A percentile compares a stretch with the other conserved stretches of the same genome.
Conservation (phyloP, 2,797 vertebrate genomes). For the Oophaga sylvatica region DNA sequence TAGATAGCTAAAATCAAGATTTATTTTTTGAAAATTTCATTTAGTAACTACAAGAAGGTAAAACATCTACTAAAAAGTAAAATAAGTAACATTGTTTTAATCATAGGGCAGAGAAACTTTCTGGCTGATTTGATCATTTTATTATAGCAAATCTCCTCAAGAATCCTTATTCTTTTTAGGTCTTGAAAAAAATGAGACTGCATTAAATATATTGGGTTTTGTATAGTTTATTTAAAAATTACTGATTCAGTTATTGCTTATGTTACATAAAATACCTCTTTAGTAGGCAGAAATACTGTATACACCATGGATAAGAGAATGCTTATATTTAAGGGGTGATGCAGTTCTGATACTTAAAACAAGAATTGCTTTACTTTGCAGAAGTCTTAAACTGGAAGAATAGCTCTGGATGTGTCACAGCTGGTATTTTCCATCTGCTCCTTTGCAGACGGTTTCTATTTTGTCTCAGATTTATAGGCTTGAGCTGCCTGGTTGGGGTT, state of each 20-base stretch:
- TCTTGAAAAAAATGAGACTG: background rate
- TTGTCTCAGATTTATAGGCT: conserved; percentile 54
- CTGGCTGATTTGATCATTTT: background rate
- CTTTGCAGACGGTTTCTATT: conserved; percentile 49
- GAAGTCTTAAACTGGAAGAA: conserved; percentile 56
- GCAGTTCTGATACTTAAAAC: conserved; percentile 2
- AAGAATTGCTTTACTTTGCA: conserved; percentile 46
- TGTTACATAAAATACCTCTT: background rate
- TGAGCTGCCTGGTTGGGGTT: conserved; percentile 42
- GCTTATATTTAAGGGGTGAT: conserved; percentile 34
- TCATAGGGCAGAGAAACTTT: background rate
- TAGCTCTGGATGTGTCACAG: conserved; percentile 55
- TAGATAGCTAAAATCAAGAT: background rate
- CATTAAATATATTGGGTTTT: conserved; percentile 1
- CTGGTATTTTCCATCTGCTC: conserved; percentile 59
- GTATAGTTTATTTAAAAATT: background rate
- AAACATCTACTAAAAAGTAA: background rate
- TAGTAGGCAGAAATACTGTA: background rate
- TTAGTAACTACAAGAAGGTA: background rate
- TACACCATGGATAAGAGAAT: conserved; percentile 24
- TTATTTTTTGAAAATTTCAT: background rate
- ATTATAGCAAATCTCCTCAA: background rate
- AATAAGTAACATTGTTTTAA: background rate
- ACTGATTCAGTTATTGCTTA: background rate
- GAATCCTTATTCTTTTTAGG: background rate